Evolutionary conservation across 1,140 invertebrate species (phyloP), one percentile per base, ranked within the genome.

Genomic region (Drosophila auraria): DNA sequence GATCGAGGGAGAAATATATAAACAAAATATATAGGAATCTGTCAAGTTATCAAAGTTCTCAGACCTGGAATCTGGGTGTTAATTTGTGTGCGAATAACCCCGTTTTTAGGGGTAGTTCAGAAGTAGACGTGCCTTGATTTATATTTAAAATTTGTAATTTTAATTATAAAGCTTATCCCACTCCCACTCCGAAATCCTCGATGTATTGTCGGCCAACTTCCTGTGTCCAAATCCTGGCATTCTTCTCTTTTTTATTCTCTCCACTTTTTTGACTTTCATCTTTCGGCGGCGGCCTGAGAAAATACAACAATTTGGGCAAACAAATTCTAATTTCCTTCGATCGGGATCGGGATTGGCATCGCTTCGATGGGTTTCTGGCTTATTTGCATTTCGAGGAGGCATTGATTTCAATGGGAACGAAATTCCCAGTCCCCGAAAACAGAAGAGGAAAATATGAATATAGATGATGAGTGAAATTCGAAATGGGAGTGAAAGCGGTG

Each of bases 321-420:
- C 66, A 87, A 63, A 66, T 71, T 53, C 20, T 63, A 71, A 63
- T 71, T 82, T 71, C 40, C 59, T 49, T 62, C 51, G 20, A 57
- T 57, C 40, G 40, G 40, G 15, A n/a, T 23, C 66, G 56, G 51
- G 27, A 61, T 72, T 81, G 44, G 50, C 25, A 54, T 30, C 40
- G 53, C 36, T 63, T 4, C 59, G 9, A 33, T 63, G 75, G 25
- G 25, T 68, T 50, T 20, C 40, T 12, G 49, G 50, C 44, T 69
- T 89, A 89, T 89, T 89, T 89, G 84, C 84, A 89, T 90, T 70
- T 47, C 2, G 27, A 61, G 27, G 40, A 73, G 20, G 84, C 78
- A 82, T 89, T 66, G 78, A 89, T 89, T 89, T 79, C 84, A 84
- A 82, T 76, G 78, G 69, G 84, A 87, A 87, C 45, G 17, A 11